Percentiles rank a stretch among this genome's conserved stretches.
phyloP scores from a whole-genome alignment of 2,888 invertebrate species.

The Scelioninae gen. 1 region DNA sequence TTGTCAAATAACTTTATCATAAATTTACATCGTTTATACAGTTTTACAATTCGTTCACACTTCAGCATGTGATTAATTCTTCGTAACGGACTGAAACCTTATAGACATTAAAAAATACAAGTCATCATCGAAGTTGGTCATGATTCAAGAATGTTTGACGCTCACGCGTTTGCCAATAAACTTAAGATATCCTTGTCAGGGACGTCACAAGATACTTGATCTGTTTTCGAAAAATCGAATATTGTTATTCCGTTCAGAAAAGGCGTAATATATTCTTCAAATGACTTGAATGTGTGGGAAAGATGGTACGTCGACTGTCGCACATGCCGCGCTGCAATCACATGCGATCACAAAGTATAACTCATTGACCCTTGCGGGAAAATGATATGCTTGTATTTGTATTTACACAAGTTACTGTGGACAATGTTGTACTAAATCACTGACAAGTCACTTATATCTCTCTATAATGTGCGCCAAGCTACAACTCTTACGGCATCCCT shows the following conservation, averaged over 20 bases:
- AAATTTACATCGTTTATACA: background rate
- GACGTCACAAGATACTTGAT: background rate
- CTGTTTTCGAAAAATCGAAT: conserved; percentile 29
- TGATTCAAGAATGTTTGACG: conserved; percentile 12
- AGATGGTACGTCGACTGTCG: conserved; percentile 39
- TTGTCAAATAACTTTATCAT: background rate
- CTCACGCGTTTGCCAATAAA: conserved; percentile 15
- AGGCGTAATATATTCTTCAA: conserved; percentile 51
- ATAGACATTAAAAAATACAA: background rate
- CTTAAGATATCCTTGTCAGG: conserved; percentile 18
- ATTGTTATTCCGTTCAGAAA: conserved; percentile 34
- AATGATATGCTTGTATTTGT: conserved; percentile 57
- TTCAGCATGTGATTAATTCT: background rate
- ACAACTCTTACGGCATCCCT: conserved; percentile 43
- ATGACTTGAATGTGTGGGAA: conserved; percentile 49
- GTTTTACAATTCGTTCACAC: background rate
- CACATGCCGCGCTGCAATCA: conserved; percentile 31
- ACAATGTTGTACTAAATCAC: conserved; percentile 67
- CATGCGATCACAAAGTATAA: conserved; percentile 41
- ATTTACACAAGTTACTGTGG: conserved; percentile 46
- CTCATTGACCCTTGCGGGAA: conserved; percentile 62
- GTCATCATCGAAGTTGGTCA: conserved; percentile 15
- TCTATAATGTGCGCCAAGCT: conserved; percentile 49
- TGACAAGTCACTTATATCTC: conserved; percentile 56
- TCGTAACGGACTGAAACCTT: no score